phyloP scores from a whole-genome alignment of 2,113 vertebrate genomes.

The Craseonycteris thonglongyai region DNA sequence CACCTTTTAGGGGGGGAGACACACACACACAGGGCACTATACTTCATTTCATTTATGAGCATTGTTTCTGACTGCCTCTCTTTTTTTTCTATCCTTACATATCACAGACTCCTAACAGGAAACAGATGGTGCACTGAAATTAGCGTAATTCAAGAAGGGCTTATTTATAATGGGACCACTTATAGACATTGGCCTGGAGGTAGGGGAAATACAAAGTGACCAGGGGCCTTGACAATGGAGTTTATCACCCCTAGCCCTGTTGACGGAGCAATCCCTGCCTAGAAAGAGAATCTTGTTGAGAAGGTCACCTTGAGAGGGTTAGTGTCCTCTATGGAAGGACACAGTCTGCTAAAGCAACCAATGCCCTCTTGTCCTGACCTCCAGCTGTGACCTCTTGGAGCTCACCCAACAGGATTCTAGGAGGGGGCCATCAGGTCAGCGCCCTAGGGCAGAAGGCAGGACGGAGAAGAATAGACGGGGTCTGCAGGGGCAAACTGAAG shows the following conservation, averaged over 20 bases:
- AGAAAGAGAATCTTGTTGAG: neutral
- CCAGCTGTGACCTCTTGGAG: neutral
- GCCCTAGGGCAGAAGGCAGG: neutral
- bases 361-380: neutral
- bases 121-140: neutral
- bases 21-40: neutral
- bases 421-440: too few species aligned
- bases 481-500: neutral
- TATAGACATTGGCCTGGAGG: neutral
- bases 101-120: neutral
- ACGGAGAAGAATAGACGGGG: accelerated
- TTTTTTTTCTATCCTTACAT: neutral
- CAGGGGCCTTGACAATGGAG: neutral
- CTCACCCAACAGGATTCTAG: neutral
- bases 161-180: neutral
- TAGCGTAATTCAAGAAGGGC: neutral
- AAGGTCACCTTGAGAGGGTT: neutral
- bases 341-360: neutral
- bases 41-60: neutral
- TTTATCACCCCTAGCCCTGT: neutral
- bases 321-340: neutral
- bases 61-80: neutral
- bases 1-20: neutral
- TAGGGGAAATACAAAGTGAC: neutral
- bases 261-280: neutral